Base-by-base conservation (phyloP, 2,888 invertebrate genomes). In the Drosophila borborema region DNA sequence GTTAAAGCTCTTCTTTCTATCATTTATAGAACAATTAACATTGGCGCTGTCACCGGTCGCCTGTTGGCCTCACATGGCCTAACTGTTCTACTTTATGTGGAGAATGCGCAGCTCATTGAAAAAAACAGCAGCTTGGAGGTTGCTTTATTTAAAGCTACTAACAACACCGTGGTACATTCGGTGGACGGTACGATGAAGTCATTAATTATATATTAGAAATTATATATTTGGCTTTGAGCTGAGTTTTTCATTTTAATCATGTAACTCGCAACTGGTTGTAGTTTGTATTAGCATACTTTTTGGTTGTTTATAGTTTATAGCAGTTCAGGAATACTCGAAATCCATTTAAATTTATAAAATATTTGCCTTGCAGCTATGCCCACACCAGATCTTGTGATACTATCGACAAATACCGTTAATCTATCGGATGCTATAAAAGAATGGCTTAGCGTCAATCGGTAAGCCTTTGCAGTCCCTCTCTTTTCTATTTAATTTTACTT, bases 61-160 rank as follows among this genome's bases (percentile, higher is more conserved):
- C 96, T 98, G 92, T 94, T 98, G 78, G 95, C 96, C 62, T 95
- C 96, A 89, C 98, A 98, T 92, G 97, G 97, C 59, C 96, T 97
- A 0, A 95, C 95, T 76, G 96, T 96, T 1, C 93, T 95, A 56
- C 94, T 96, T 3, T 95, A 94, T 86, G 93, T 94, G 3, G 93
- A 93, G 55, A 93, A 95, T 31, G 93, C 95, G 55, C 59, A 87
- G 20, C 92, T 93, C 48, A 89, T 93, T 46, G 93, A 93, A 53
- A 92, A 95, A 34, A 93, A 95, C 62, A 69, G 49, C 46, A 94
- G 94, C 80, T 75, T 82, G 51, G 97, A 97, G 91, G 92, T 96
- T 31, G 94, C 95, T 48, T 93, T 96, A 45, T 96, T 96, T 90
- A 95, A 94, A 89, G 94, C 96, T 69, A 96, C 96, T 0, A 94